phyloP scores from a whole-genome alignment of 2,797 vertebrate genomes.

The Myotis myotis region DNA sequence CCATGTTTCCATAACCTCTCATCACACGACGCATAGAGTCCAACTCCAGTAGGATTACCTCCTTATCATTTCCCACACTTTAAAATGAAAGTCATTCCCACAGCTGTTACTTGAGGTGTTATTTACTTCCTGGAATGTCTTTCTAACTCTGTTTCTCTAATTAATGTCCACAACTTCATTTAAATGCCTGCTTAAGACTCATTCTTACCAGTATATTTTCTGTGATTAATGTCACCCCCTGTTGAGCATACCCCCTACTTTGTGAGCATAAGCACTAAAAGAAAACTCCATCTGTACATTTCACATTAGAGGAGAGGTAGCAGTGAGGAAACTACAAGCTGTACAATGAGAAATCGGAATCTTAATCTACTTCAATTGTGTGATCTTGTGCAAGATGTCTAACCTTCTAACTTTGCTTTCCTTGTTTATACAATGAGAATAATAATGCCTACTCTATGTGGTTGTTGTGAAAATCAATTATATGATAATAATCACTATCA shows the following conservation, averaged over 20 bases:
- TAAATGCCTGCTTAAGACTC: constrained; percentile 2
- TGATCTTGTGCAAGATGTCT: not conserved
- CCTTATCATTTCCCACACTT: not conserved
- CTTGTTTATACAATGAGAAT: not conserved
- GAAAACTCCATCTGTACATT: constrained; percentile 34
- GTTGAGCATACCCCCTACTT: not conserved
- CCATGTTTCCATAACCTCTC: not conserved
- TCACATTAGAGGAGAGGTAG: not conserved
- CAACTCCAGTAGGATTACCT: not conserved
- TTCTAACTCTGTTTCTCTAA: constrained; percentile 44
- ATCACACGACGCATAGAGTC: not conserved
- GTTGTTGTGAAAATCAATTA: constrained; percentile 22
- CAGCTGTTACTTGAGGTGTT: not conserved
- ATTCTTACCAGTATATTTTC: constrained; percentile 12
- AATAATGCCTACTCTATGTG: not conserved
- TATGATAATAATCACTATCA: not conserved
- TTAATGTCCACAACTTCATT: constrained; percentile 45
- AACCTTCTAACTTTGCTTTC: not conserved
- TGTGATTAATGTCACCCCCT: constrained; percentile 50
- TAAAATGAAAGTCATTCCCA: not conserved
- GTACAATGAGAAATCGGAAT: not conserved
- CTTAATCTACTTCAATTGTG: not conserved
- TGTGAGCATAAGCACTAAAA: constrained; percentile 39
- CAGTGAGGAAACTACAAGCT: not conserved
- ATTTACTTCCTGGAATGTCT: constrained; percentile 8